Evolutionary conservation across 2,888 invertebrate genomes (phyloP).

Genomic region (Leptura quadrifasciata): DNA sequence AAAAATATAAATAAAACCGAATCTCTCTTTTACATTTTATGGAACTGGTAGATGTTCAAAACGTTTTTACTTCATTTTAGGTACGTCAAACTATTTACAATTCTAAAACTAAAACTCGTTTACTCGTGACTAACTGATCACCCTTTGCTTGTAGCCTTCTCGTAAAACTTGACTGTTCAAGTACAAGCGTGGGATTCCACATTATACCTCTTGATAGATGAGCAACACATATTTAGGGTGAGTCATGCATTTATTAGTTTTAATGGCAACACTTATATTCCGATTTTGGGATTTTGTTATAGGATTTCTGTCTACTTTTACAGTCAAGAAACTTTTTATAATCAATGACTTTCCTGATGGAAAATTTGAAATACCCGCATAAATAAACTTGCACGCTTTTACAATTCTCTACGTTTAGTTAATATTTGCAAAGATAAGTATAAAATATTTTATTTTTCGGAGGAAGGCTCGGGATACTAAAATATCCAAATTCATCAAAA

Average conservation of each 20-base stretch:
- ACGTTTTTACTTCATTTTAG: background rate
- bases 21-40: background rate
- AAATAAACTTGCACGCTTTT: background rate
- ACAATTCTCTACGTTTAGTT: too few species aligned
- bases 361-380: background rate
- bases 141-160: background rate
- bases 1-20: too few species aligned
- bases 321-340: background rate
- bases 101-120: slow-evolving; percentile 1
- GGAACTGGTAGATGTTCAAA: background rate
- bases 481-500: too few species aligned
- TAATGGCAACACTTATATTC: background rate
- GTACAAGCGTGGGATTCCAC: slow-evolving; percentile 3
- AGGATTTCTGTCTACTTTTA: background rate
- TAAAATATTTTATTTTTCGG: too few species aligned
- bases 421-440: too few species aligned
- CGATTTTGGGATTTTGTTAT: slow-evolving; percentile 1
- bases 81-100: background rate
- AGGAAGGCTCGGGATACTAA: too few species aligned
- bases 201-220: slow-evolving; percentile 20
- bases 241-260: background rate
- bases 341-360: background rate
- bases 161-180: background rate
- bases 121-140: background rate
- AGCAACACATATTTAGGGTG: slow-evolving; percentile 15